Evolutionary conservation across 1,140 invertebrate species (phyloP), one percentile per base, ranked within the genome.

Genomic region (Subanguina moxae): DNA sequence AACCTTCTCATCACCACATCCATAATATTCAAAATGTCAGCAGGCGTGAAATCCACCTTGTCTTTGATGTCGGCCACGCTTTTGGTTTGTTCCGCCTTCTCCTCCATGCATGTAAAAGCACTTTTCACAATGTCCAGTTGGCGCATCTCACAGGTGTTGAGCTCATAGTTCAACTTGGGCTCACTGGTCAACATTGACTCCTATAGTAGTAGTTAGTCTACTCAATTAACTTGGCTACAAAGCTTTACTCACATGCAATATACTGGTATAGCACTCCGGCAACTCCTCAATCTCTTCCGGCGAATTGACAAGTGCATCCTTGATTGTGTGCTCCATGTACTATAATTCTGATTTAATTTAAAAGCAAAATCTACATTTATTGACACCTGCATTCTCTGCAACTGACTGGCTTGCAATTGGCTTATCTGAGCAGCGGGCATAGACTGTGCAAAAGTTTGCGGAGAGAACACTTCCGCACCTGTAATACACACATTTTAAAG

Each of bases 1-100:
- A 52, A 19, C 23, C 48, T 19, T 71, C 17, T 17, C 30, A 57
- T 70, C 8, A 43, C 67, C 25, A 61, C 38, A 19, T 61, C 68
- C 68, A 80, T 75, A n/a, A 80, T 71, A 25, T 78, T 78, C 70
- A 80, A 69, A n/a, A 80, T 74, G 27, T 80, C 80, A 32, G 48
- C 48, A 52, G 48, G 48, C 3, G 23, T 52, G 48, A 7, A 11
- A 52, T 52, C 23, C 17, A 7, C 48, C 17, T 19, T 19, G 23
- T 15, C 48, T 5, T 7, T 15, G 3, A 52, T 19, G 23, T 15
- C 23, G 8, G 48, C 23, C 48, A 21, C 48, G 15, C n/a, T 52
- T 15, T 52, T 25, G n/a, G 23, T 21, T 52, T 3, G 58, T 17
- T 67, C 70, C 19, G 74, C 23, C 11, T 71, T 71, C 21, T 78